Base-by-base conservation (phyloP, 2,888 invertebrate genomes). In the Athrips mouffetella region DNA sequence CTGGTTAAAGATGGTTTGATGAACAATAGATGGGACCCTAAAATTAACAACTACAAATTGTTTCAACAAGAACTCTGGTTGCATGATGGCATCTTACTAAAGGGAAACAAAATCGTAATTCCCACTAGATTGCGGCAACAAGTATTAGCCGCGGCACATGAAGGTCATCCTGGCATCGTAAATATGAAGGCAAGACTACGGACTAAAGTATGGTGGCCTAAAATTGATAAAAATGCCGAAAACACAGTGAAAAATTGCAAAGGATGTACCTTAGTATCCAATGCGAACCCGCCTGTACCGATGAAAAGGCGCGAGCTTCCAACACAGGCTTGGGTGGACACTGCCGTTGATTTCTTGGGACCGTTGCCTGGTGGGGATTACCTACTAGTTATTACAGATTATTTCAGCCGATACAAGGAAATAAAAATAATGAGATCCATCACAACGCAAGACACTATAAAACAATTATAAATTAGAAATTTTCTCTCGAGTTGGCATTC, bases 121-220 rank as follows among this genome's bases (percentile, higher is more conserved):
- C 59, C 59, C 0, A 2, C 6, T 6, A 23, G 13, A 6, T 25
- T 58, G 8, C 33, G 59, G 4, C 30, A 57, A 31, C 33, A 45
- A 13, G 58, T 59, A 3, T 47, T 67, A 42, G 50, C 47, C 0
- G 57, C 62, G n/a, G 59, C 58, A 15, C 59, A 59, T n/a, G n/a
- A n/a, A n/a, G n/a, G n/a, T n/a, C n/a, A n/a, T n/a, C n/a, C n/a
- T n/a, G n/a, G n/a, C n/a, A 54, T 57, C 2, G 57, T 54, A 0
- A 47, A 48, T 1, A 62, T 60, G 60, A 62, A 62, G 21, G 47
- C 11, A 18, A 30, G 55, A 1, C 13, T 60, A 8, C 45, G 57
- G 1, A 31, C 53, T 0, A 60, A 62, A 21, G 59, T 62, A 0
- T 62, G 59, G 58, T 60, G 60, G 58, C 58, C 58, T 1, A 50